Percentiles rank a stretch among this genome's conserved stretches.
Conservation (phyloP, 2,888 invertebrate genomes). For the Mechanitis mazaeus region DNA sequence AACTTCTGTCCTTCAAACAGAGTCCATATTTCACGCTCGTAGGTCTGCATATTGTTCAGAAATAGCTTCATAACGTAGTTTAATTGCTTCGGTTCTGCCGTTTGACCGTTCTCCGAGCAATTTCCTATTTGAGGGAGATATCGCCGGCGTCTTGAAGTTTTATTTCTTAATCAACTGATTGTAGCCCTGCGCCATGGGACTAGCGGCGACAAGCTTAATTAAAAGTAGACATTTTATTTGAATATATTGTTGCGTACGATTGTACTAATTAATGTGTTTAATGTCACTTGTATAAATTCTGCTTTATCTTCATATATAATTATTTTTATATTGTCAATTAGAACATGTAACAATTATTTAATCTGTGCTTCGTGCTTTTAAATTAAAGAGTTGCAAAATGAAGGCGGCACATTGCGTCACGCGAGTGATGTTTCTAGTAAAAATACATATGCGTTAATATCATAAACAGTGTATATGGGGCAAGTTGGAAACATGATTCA, state of each 20-base stretch:
- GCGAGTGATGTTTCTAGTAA: too few relatives aligned
- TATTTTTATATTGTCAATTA: too few relatives aligned
- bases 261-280: background rate
- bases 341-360: too few relatives aligned
- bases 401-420: too few relatives aligned
- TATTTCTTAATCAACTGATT: conserved; percentile 6
- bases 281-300: too few relatives aligned
- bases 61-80: conserved; percentile 8
- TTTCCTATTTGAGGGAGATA: conserved; percentile 9
- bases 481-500: conserved; percentile 13
- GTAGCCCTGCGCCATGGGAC: background rate
- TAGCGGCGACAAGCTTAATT: background rate
- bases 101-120: conserved; percentile 5
- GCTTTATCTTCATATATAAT: too few relatives aligned
- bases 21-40: background rate
- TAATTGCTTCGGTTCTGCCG: conserved; percentile 16
- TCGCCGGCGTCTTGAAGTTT: conserved; percentile 3
- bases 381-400: too few relatives aligned
- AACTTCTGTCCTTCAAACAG: background rate
- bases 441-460: too few relatives aligned
- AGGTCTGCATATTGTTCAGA: conserved; percentile 11
- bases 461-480: conserved; percentile 7
- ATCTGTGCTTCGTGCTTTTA: too few relatives aligned
- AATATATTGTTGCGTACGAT: background rate
- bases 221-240: background rate